Evolutionary conservation across 1,140 invertebrate genomes (phyloP).

Genomic region (Apocrypta bakeri): DNA sequence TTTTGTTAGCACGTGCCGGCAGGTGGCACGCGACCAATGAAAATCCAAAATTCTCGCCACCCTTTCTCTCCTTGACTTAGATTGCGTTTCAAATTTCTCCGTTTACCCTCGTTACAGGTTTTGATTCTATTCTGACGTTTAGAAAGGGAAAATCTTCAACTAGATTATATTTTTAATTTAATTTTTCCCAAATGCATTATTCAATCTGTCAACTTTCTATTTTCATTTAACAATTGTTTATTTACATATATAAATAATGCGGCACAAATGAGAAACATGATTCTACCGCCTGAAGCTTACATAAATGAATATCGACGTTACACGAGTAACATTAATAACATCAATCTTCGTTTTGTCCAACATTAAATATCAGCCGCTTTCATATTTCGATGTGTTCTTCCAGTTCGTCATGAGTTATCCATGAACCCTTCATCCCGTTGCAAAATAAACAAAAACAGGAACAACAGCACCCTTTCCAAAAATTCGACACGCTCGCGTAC

Average conservation of each 20-base stretch:
- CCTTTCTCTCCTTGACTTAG: not conserved
- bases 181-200: too few species aligned
- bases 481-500: conserved; percentile 11
- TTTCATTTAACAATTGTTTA: too few species aligned
- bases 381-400: not conserved
- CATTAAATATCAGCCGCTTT: not conserved
- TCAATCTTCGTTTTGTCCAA: conserved; percentile 19
- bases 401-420: conserved; percentile 6
- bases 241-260: too few species aligned
- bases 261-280: not conserved
- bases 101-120: not conserved
- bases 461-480: not conserved
- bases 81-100: not conserved
- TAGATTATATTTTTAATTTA: too few species aligned
- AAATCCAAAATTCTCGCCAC: not conserved
- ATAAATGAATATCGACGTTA: not conserved
- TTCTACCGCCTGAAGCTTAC: not conserved
- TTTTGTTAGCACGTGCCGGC: not conserved
- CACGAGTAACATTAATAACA: not conserved
- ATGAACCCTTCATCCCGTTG: not conserved
- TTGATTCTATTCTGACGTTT: not conserved
- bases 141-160: too few species aligned
- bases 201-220: too few species aligned
- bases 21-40: conserved; percentile 19
- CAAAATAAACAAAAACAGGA: not conserved